These are phyloP conservation scores for Dendrolimus houi DNA, from an alignment of 2,888 invertebrate species.

Conservation along the genomic window DNA sequence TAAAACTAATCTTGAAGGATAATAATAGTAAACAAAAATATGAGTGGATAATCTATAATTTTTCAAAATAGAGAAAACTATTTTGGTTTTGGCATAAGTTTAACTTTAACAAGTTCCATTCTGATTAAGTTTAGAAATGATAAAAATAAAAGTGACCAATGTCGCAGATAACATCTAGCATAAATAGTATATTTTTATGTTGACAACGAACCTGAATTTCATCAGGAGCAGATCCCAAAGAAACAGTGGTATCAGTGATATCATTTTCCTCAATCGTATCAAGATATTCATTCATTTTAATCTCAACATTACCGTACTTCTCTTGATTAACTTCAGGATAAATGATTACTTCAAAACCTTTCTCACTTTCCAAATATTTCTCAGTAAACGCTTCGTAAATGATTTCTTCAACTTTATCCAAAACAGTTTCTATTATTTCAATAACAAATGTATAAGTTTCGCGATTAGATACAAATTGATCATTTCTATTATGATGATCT, in stretches of 20 bases:
- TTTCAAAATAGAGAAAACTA: too few relatives aligned
- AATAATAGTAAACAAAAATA: too few relatives aligned
- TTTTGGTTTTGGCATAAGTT: too few relatives aligned
- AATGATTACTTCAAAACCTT: slow-evolving; percentile 48
- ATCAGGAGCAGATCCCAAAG: slow-evolving; percentile 22
- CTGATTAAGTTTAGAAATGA: too few relatives aligned
- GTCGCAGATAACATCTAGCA: too few relatives aligned
- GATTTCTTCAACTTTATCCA: slow-evolving; percentile 43
- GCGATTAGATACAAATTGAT: slow-evolving; percentile 12
- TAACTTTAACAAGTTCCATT: too few relatives aligned
- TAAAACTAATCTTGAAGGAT: too few relatives aligned
- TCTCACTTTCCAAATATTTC: slow-evolving; percentile 19
- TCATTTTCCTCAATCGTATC: slow-evolving; percentile 49
- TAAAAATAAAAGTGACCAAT: too few relatives aligned
- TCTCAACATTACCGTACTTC: slow-evolving; percentile 13
- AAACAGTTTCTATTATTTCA: slow-evolving; percentile 40
- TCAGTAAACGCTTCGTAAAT: slow-evolving; percentile 14
- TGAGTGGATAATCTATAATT: too few relatives aligned
- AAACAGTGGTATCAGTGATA: slow-evolving; percentile 21
- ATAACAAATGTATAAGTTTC: slow-evolving; percentile 20
- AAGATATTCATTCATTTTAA: slow-evolving; percentile 33
- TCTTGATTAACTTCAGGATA: slow-evolving; percentile 25
- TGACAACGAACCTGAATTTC: slow-evolving; percentile 18
- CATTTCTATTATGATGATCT: slow-evolving; percentile 12
- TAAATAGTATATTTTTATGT: too few relatives aligned